These are phyloP conservation scores for Gymnoscopelus microlampas DNA, from an alignment of 2,797 vertebrate genomes.

Conservation along the genomic window DNA sequence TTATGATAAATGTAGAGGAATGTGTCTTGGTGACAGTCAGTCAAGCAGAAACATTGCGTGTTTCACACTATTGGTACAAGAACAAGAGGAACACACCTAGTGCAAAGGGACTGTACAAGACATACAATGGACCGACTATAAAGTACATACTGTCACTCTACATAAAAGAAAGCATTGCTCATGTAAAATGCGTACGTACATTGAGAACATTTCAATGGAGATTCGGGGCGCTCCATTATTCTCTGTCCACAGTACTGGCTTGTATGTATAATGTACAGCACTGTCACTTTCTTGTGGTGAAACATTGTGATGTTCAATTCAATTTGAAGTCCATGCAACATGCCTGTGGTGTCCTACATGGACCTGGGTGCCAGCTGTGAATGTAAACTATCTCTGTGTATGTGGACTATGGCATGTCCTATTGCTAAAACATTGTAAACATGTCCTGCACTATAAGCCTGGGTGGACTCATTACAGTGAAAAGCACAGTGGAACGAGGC, in stretches of 20 bases:
- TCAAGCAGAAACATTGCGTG: neutral
- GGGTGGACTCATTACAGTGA: constrained; percentile 39
- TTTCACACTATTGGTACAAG: neutral
- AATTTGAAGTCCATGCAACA: constrained; percentile 54
- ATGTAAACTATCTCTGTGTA: constrained; percentile 47
- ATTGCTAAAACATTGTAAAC: constrained; percentile 41
- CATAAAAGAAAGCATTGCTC: no score
- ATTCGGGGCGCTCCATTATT: constrained; percentile 33
- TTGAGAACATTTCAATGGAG: constrained; percentile 34
- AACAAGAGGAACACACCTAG: neutral
- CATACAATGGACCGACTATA: constrained; percentile 8
- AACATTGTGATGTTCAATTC: constrained; percentile 41
- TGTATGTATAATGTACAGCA: constrained; percentile 51
- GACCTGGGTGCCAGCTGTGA: constrained; percentile 33
- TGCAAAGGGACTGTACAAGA: constrained; percentile 7
- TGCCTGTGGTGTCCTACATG: constrained; percentile 40
- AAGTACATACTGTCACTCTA: no score
- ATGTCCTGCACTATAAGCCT: constrained; percentile 14
- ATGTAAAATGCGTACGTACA: neutral
- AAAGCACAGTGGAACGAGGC: constrained; percentile 24
- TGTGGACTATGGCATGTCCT: constrained; percentile 14
- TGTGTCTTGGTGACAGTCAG: neutral
- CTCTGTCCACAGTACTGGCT: constrained; percentile 20
- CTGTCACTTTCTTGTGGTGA: constrained; percentile 42
- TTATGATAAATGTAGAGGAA: no score